Evolutionary conservation across 2,797 vertebrate genomes (phyloP).

Genomic region (Taenioides sp.): DNA sequence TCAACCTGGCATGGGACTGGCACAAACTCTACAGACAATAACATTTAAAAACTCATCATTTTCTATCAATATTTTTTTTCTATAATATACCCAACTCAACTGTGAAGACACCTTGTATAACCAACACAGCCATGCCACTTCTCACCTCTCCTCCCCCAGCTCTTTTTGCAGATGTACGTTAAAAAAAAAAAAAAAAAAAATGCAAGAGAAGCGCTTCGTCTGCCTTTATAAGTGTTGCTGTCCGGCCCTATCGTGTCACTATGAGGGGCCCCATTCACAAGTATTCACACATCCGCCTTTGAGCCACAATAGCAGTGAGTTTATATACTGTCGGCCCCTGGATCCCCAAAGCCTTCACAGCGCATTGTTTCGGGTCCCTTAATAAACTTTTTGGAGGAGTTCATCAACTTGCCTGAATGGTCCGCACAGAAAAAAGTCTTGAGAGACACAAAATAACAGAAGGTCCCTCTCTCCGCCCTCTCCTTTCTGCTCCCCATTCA

Average conservation of each 20-base stretch:
- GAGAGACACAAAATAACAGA: conserved; percentile 90
- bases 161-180: conserved; percentile 84
- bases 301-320: conserved; percentile 92
- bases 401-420: conserved; percentile 98
- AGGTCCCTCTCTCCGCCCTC: conserved; percentile 80
- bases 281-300: conserved; percentile 96
- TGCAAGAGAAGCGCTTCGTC: conserved; percentile 74
- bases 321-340: conserved; percentile 94
- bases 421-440: conserved; percentile 90
- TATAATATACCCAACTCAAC: conserved; percentile 18
- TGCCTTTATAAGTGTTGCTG: conserved; percentile 91
- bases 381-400: conserved; percentile 99
- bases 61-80: background rate
- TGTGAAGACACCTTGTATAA: conserved; percentile 19
- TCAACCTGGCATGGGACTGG: background rate
- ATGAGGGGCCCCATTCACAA: conserved; percentile 94
- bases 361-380: conserved; percentile 94
- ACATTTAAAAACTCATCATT: too few relatives aligned
- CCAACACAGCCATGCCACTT: conserved; percentile 37
- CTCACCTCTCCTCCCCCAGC: conserved; percentile 25
- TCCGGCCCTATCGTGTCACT: conserved; percentile 98
- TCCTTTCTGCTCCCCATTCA: conserved; percentile 74
- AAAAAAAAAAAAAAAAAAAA: conserved; percentile 72
- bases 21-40: background rate
- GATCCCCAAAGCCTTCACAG: conserved; percentile 87